Evolutionary conservation across 2,113 vertebrate species (phyloP), one percentile per base, ranked within the genome.

Genomic region (Aspiorhynchus laticeps): DNA sequence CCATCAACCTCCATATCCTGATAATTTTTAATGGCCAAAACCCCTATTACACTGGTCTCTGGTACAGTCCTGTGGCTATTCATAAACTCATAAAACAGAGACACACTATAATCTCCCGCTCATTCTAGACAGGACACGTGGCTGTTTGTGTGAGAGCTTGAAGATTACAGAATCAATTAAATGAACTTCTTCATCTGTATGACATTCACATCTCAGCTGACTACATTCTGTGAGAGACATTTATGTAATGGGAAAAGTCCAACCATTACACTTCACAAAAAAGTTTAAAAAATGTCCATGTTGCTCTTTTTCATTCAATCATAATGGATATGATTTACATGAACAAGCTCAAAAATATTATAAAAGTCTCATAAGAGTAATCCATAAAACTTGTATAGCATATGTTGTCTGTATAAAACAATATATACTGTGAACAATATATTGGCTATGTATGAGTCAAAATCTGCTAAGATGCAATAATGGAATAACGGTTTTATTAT

Each of bases 171-270:
- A 69, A 69, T 69, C 65, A 69, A 33, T 19, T 69, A 69, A 33
- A 69, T 69, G 15, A 33, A 69, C 26, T 65, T 65, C 15, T 19
- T 69, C 65, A 33, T 69, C 65, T 69, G 14, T 33, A 69, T 33
- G 65, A 33, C 65, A 33, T 75, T 21, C 19, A 59, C n/a, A 75
- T 12, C 51, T 46, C 71, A 61, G 83, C 56, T 77, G 83, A 63
- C 71, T 48, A 38, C 51, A 46, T 36, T 26, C 71, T 28, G 36
- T 24, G 8, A 12, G 5, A 38, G 31, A 69, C 2, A 69, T 9
- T 0, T 36, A 3, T 69, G 1, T 33, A 19, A 33, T 7, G 63
- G 28, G 65, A 69, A 33, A 69, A 69, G 28, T 69, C 31, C 63
- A 31, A 28, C 28, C 28, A 69, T 33, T 15, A 33, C 6, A 19